Percentiles rank a stretch among this genome's conserved stretches.
Evolutionary conservation across 2,888 invertebrate species (phyloP).

Genomic region (Dynastes grantii): DNA sequence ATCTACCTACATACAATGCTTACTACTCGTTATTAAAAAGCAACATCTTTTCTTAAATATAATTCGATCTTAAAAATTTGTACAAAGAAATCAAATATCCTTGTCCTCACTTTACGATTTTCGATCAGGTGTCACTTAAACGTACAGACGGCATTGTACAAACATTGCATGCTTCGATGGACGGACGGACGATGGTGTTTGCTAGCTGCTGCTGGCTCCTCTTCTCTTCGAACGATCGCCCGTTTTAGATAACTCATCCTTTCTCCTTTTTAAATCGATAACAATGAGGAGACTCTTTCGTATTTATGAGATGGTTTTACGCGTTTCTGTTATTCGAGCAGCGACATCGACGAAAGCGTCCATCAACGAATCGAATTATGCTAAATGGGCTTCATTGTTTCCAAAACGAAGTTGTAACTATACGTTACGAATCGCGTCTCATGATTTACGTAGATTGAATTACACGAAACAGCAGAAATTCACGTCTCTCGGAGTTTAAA

Average conservation of each 20-base stretch:
- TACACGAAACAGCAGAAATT: conserved; percentile 32
- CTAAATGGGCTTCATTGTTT: conserved; percentile 47
- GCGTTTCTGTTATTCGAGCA: conserved; percentile 46
- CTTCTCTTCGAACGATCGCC: conserved; percentile 21
- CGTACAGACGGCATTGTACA: conserved; percentile 5
- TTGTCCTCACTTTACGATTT: too few species aligned
- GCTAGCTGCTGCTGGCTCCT: conserved; percentile 22
- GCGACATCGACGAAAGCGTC: conserved; percentile 45
- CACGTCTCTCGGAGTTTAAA: not conserved
- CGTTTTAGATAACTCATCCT: conserved; percentile 49
- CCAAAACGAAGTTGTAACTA: conserved; percentile 34
- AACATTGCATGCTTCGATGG: not conserved
- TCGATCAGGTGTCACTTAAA: not conserved
- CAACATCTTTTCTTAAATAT: too few species aligned
- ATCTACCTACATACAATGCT: too few species aligned
- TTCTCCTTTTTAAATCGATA: conserved; percentile 49
- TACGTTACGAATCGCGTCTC: conserved; percentile 38
- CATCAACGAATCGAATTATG: conserved; percentile 46
- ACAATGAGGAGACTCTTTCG: conserved; percentile 48
- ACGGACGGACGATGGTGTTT: conserved; percentile 20
- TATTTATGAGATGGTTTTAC: conserved; percentile 48
- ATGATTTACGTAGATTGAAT: conserved; percentile 38
- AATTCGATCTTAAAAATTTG: too few species aligned
- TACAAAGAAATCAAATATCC: too few species aligned
- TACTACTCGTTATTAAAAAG: too few species aligned